These are phyloP conservation scores for Plestiodon gilberti DNA, from an alignment of 2,113 vertebrate species.

Conservation along the genomic window DNA sequence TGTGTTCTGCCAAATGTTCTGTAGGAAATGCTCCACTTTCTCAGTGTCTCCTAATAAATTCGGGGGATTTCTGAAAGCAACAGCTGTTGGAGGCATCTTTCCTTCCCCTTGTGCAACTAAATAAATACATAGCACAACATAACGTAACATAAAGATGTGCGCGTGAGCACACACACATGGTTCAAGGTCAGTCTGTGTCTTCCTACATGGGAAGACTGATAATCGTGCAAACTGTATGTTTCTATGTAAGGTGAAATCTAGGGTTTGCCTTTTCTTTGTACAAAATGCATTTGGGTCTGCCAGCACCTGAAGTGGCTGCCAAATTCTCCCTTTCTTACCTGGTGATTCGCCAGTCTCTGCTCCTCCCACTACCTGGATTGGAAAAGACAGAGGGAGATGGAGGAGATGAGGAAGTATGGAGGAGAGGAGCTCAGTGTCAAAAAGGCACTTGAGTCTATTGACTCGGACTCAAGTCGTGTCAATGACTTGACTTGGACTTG, in stretches of 20 bases:
- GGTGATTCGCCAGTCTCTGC: too few species aligned
- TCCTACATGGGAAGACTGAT: not conserved
- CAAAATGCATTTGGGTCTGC: too few species aligned
- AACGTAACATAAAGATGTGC: not conserved
- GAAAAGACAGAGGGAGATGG: too few species aligned
- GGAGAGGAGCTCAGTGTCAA: too few species aligned
- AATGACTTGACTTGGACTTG: too few species aligned
- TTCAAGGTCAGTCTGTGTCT: not conserved
- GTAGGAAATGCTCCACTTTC: slow-evolving; percentile 23
- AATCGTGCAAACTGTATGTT: not conserved
- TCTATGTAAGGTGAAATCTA: not conserved
- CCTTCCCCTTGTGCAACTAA: slow-evolving; percentile 16
- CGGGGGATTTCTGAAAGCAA: not conserved
- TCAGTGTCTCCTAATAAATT: slow-evolving; percentile 43
- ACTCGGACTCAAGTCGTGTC: too few species aligned
- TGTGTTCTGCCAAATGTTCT: slow-evolving; percentile 62
- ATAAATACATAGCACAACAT: not conserved
- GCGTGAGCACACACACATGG: not conserved
- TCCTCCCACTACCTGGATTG: too few species aligned
- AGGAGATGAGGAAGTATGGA: too few species aligned
- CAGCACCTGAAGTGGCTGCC: too few species aligned
- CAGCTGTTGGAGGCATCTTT: not conserved
- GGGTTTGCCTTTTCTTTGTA: not conserved
- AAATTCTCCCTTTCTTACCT: too few species aligned
- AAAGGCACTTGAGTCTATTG: too few species aligned